These are phyloP conservation scores for Pseudomyrmex pallidus DNA, from an alignment of 1,140 invertebrate genomes.

Conservation along the genomic window DNA sequence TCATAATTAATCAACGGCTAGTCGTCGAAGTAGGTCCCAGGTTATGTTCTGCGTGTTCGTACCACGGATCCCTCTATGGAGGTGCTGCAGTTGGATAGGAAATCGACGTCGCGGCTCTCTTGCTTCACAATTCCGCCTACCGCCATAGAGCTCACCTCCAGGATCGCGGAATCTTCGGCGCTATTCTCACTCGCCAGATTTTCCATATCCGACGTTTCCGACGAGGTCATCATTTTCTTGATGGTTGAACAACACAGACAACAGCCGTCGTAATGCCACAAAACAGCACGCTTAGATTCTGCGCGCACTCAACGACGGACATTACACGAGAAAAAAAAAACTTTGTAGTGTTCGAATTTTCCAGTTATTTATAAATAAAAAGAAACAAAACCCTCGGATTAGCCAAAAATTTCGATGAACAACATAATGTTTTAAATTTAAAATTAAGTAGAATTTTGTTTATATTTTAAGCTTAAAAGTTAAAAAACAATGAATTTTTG, in stretches of 20 bases:
- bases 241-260: slow-evolving; percentile 35
- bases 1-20: background rate
- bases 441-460: no score
- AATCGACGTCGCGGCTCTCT: slow-evolving; percentile 80
- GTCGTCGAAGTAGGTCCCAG: slow-evolving; percentile 23
- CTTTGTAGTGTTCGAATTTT: no score
- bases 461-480: no score
- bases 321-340: no score
- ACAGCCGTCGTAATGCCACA: background rate
- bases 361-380: no score
- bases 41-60: slow-evolving; percentile 66
- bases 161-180: slow-evolving; percentile 75
- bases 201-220: slow-evolving; percentile 75
- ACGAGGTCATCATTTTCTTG: slow-evolving; percentile 81
- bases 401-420: no score
- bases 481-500: no score
- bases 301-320: no score
- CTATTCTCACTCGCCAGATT: slow-evolving; percentile 67
- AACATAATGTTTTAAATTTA: no score
- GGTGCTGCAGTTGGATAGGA: slow-evolving; percentile 83
- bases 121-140: slow-evolving; percentile 76
- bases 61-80: slow-evolving; percentile 84
- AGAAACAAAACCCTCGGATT: no score
- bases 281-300: no score
- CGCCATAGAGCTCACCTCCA: slow-evolving; percentile 81